A percentile compares a stretch with the other conserved stretches of the same genome.
Conservation (phyloP, 2,888 invertebrate genomes). For the Acanthopleura granulata region DNA sequence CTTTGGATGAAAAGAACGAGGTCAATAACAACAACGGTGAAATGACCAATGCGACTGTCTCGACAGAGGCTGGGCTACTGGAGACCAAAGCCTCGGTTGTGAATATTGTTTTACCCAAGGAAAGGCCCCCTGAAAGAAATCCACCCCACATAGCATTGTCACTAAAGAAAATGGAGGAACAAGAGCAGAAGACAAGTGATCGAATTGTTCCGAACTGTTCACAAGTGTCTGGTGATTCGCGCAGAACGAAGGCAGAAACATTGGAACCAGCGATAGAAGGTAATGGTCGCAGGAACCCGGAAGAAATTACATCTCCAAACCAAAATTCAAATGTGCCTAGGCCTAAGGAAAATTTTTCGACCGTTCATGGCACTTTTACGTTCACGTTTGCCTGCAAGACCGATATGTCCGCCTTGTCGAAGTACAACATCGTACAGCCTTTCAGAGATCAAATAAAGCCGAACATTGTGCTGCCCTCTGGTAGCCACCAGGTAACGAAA, state of each 20-base stretch:
- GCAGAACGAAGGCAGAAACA: too few relatives aligned
- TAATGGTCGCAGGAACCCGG: too few relatives aligned
- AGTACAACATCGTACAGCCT: neutral
- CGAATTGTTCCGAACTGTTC: too few relatives aligned
- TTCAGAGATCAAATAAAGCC: neutral
- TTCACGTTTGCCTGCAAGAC: neutral
- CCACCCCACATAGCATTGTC: constrained; percentile 3
- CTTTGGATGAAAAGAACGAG: neutral
- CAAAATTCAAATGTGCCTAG: too few relatives aligned
- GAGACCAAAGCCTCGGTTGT: constrained; percentile 1
- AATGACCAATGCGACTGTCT: neutral
- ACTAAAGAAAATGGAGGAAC: too few relatives aligned
- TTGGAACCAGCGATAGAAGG: too few relatives aligned
- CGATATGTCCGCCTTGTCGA: neutral
- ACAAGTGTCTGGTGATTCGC: too few relatives aligned
- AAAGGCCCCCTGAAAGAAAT: neutral
- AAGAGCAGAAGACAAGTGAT: too few relatives aligned
- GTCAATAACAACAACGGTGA: neutral
- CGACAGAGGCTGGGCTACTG: neutral
- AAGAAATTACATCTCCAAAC: too few relatives aligned
- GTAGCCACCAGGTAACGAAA: neutral
- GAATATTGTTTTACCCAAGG: neutral
- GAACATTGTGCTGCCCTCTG: neutral
- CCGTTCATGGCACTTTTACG: too few relatives aligned
- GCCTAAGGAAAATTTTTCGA: too few relatives aligned